Evolutionary conservation across 2,888 invertebrate species (phyloP), one percentile per base, ranked within the genome.

Genomic region (Diabrotica balteata): DNA sequence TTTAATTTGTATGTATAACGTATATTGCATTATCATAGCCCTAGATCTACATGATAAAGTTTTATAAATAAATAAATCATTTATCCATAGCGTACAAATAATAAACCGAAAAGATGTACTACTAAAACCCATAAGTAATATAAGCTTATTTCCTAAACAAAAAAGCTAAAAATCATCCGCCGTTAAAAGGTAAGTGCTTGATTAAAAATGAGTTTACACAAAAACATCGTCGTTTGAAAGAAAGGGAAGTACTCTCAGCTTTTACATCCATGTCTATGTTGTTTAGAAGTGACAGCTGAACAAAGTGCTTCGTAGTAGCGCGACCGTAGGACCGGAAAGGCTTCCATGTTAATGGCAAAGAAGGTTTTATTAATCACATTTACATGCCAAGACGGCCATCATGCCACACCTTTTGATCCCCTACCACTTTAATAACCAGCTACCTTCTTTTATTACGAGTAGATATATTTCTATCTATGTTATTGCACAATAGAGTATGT

Each of bases 351-450:
- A 76, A 77, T 75, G 68, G 78, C 74, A 75, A 59, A 66, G 61
- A 73, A 76, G 77, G 76, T 77, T 77, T 75, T 77, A 75, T 77
- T 78, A 76, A 76, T 74, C 77, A 76, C 76, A 78, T 78, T 77
- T 78, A 78, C 77, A 78, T 78, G 76, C 77, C 74, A 77, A 74
- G 75, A 76, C 77, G 75, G 78, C 78, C 79, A 78, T 77, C 73
- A 77, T 75, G 70, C 69, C 70, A 70, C 70, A 70, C 69, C 70
- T 70, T 67, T 68, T 58, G 45, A 68, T 66, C 68, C 67, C 50
- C 67, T 64, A 59, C 69, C 63, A 67, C 64, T 66, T 63, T 57
- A 55, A 61, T 69, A 64, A 53, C 60, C 63, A 50, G 46, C 57
- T 63, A 57, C 53, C 53, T 54, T 11, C n/a, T 62, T 54, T 42